Conservation (phyloP, 64 coral and sea anemone genomes). For the Stylophora pistillata region DNA sequence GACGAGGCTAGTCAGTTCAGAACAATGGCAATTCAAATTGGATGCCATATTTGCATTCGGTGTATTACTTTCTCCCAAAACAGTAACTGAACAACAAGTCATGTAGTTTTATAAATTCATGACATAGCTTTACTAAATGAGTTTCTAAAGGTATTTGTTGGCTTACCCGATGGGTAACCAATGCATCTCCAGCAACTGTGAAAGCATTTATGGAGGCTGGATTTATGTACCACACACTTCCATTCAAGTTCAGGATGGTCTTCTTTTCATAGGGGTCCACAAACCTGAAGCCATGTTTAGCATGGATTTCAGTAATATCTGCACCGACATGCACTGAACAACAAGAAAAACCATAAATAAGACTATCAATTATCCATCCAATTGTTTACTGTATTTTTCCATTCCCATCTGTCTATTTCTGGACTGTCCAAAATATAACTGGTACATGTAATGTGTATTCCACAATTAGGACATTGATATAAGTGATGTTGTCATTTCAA, state of each 20-base stretch:
- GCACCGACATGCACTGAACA: constrained; percentile 83
- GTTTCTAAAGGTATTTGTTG: not conserved
- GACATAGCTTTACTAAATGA: too few species aligned
- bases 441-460: too few species aligned
- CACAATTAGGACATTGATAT: too few species aligned
- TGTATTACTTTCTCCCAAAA: too few species aligned
- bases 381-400: not conserved
- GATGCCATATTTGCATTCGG: too few species aligned
- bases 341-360: not conserved
- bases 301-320: constrained; percentile 69
- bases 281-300: constrained; percentile 85
- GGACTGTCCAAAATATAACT: too few species aligned
- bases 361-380: not conserved
- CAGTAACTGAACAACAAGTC: too few species aligned
- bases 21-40: too few species aligned
- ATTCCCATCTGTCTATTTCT: too few species aligned
- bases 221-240: constrained; percentile 68
- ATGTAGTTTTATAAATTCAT: not conserved
- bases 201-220: constrained; percentile 71
- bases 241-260: constrained; percentile 82
- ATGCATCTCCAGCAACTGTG: constrained; percentile 60
- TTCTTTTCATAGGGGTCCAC: constrained; percentile 92
- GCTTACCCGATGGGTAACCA: constrained; percentile 84
- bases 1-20: too few species aligned
- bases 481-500: not conserved